Evolutionary conservation across 1,140 invertebrate species (phyloP).

Genomic region (Calephelis nemesis): DNA sequence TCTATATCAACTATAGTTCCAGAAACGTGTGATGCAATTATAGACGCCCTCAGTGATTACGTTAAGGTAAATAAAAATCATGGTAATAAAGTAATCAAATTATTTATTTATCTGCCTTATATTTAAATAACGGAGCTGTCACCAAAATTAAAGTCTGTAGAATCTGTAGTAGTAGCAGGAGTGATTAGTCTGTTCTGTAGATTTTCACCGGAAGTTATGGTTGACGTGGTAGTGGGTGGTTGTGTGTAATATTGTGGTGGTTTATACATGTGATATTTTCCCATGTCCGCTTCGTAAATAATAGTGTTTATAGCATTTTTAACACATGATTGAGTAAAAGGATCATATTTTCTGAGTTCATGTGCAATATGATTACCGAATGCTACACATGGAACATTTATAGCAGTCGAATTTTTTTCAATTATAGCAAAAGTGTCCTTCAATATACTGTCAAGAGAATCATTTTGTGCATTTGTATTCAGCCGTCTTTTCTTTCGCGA

Average conservation of each 20-base stretch:
- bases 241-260: conserved; percentile 19
- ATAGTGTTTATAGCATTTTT: conserved; percentile 18
- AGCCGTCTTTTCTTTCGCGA: conserved; percentile 16
- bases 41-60: conserved; percentile 18
- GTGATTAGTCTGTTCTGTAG: conserved; percentile 12
- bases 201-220: conserved; percentile 14
- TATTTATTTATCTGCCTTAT: conserved; percentile 13
- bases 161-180: background rate
- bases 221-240: conserved; percentile 14
- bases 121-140: conserved; percentile 18
- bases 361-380: conserved; percentile 18
- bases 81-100: background rate
- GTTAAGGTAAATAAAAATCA: conserved; percentile 21
- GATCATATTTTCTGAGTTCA: conserved; percentile 18
- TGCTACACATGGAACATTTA: conserved; percentile 17
- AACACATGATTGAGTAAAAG: conserved; percentile 12
- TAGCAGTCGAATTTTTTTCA: conserved; percentile 13
- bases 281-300: conserved; percentile 17
- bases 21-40: conserved; percentile 21
- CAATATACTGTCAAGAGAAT: conserved; percentile 17
- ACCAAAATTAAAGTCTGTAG: conserved; percentile 16
- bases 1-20: conserved; percentile 20
- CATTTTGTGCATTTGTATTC: conserved; percentile 18
- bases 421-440: conserved; percentile 10
- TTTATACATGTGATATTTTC: conserved; percentile 20